Evolutionary conservation across 2,888 invertebrate genomes (phyloP), one percentile per base, ranked within the genome.

Genomic region (Plusia festucae): DNA sequence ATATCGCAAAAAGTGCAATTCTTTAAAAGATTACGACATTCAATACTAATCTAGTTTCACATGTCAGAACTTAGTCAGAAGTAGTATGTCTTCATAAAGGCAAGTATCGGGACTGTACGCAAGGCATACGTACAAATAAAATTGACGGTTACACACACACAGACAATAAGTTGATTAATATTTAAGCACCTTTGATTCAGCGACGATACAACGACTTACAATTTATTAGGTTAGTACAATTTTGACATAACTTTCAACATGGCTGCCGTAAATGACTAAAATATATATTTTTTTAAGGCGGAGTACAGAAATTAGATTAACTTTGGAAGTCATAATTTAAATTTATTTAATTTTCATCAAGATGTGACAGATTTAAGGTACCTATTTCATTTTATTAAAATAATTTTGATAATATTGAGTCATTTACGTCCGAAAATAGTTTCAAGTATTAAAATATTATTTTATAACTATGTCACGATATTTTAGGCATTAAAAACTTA

Each of bases 151-250:
- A 55, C 22, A 70, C 68, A 75, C 67, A 75, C 69, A 79, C 67
- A 82, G 75, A 82, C 62, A 78, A 58, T 77, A 68, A 64, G 66
- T 65, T 81, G 69, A 78, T 79, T 76, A 76, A 78, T 68, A 76
- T 77, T 80, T 69, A 89, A 93, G 93, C 93, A 93, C 93, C 93
- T 82, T 91, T 78, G 90, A 93, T 93, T 93, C 93, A 93, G 93
- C 93, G 86, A 87, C 78, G 69, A 65, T 59, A 64, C 65, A 7
- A 44, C 46, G 3, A 67, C 81, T 81, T 84, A 85, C 60, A 73
- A 73, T 60, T 76, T 80, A 79, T 78, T 76, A 78, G 64, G 67
- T 81, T 72, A 78, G 65, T 72, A 76, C 40, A 70, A 60, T 65
- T 60, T 40, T 49, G 46, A 49, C 46, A 60, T 44, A 30, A 16